Conservation (phyloP, 1,140 invertebrate genomes). For the Trichonephila inaurata region DNA sequence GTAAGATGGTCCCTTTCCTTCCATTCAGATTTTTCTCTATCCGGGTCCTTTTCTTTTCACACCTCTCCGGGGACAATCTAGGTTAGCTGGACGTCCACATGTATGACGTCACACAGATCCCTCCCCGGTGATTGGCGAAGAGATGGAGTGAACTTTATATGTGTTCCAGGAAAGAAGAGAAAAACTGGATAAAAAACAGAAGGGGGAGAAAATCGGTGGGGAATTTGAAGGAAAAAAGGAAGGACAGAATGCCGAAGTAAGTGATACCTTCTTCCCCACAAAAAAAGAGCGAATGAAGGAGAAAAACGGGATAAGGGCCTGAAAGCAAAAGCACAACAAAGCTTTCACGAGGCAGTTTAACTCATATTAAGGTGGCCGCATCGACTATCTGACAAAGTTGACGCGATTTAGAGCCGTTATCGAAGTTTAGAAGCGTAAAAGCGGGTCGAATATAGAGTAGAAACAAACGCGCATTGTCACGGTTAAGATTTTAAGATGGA, state of each 20-base stretch:
- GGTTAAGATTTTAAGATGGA: constrained; percentile 57
- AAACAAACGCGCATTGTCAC: constrained; percentile 60
- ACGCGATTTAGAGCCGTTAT: constrained; percentile 73
- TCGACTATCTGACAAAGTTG: constrained; percentile 69
- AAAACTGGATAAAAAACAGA: constrained; percentile 35
- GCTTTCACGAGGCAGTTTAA: constrained; percentile 73
- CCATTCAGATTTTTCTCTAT: constrained; percentile 69
- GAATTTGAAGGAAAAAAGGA: constrained; percentile 40
- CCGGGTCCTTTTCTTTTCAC: constrained; percentile 31
- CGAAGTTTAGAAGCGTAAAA: constrained; percentile 64
- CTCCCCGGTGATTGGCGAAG: constrained; percentile 67
- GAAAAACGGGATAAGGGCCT: constrained; percentile 57
- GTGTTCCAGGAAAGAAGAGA: constrained; percentile 29
- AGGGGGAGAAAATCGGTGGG: not conserved
- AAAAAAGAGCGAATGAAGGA: constrained; percentile 63
- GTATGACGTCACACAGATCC: constrained; percentile 65
- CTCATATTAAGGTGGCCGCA: constrained; percentile 73
- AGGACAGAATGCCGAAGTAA: constrained; percentile 8
- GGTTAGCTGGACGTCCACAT: constrained; percentile 70
- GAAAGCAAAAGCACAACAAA: constrained; percentile 74
- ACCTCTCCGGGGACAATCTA: constrained; percentile 69
- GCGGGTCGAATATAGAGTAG: constrained; percentile 54
- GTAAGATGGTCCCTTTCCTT: constrained; percentile 34
- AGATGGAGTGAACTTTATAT: constrained; percentile 70
- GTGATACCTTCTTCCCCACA: constrained; percentile 5